phyloP scores from a whole-genome alignment of 2,888 invertebrate genomes.

The Axea sp. region DNA sequence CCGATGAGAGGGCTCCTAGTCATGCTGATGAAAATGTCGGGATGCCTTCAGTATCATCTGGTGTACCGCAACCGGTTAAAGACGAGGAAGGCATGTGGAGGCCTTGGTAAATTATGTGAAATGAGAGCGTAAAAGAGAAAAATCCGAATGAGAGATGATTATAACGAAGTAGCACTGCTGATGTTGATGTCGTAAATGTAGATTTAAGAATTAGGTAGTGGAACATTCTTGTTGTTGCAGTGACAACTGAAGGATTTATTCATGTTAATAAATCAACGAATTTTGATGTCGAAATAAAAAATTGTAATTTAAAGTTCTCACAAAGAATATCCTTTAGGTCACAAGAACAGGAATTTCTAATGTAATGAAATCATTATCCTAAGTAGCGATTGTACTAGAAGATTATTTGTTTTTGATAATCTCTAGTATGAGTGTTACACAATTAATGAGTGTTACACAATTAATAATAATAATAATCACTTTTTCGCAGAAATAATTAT shows the following conservation, averaged over 20 bases:
- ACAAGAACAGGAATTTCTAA: conserved; percentile 15
- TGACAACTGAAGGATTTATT: conserved; percentile 14
- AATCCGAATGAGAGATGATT: conserved; percentile 2
- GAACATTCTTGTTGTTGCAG: conserved; percentile 34
- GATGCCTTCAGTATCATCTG: conserved; percentile 68
- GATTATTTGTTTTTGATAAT: conserved; percentile 6
- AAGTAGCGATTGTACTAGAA: conserved; percentile 36
- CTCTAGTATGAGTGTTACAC: conserved; percentile 41
- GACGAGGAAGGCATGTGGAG: conserved; percentile 79
- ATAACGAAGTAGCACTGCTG: conserved; percentile 15
- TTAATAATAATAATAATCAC: conserved; percentile 32
- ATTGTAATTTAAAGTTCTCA: background rate
- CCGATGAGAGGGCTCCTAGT: conserved; percentile 71
- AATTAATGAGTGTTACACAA: conserved; percentile 30
- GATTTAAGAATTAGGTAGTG: conserved; percentile 39
- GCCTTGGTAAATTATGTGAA: conserved; percentile 73
- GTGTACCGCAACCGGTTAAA: conserved; percentile 71
- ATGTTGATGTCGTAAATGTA: conserved; percentile 29
- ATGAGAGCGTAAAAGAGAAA: background rate
- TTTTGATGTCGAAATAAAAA: conserved; percentile 1
- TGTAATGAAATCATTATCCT: conserved; percentile 25
- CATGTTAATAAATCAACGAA: conserved; percentile 5
- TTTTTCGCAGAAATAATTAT: conserved; percentile 47
- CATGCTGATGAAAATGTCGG: conserved; percentile 68
- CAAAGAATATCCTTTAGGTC: conserved; percentile 3